Base-by-base conservation (phyloP, 1,140 invertebrate genomes). In the Homalodisca vitripennis region DNA sequence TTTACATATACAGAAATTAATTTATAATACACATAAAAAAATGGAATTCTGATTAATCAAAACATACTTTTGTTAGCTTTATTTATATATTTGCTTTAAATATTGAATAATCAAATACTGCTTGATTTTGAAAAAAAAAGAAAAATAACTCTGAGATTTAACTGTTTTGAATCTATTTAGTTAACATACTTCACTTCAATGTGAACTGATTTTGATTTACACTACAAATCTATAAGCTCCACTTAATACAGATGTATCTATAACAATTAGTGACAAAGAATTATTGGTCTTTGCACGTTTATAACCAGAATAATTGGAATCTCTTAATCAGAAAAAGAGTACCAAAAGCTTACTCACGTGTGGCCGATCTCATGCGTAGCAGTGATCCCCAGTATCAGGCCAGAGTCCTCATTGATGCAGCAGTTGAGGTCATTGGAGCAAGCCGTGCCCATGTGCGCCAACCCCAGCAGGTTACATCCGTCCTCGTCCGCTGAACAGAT, bases 281-380 rank as follows among this genome's bases (percentile, higher is more conserved):
- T 12, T n/a, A 46, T 12, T 12, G n/a, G n/a, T n/a, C 10, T 12
- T 12, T 12, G 10, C n/a, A 46, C 41, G n/a, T n/a, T 46, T 12
- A 10, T 46, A n/a, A 46, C n/a, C 10, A 60, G 13, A 27, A n/a
- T n/a, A n/a, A n/a, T n/a, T n/a, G n/a, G n/a, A n/a, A n/a, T n/a
- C n/a, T n/a, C n/a, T n/a, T 24, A 70, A 26, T 31, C n/a, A 41
- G 24, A 30, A 0, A 55, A 47, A 51, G 24, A 46, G 29, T 32
- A 46, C 62, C 55, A 24, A n/a, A n/a, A 69, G 34, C 48, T 31
- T 26, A 75, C 83, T 78, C 82, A 90, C 88, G 88, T 85, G 78
- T 91, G 89, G 66, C 89, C 89, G 41, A 91, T 78, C 80, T 91
- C 89, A 74, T 91, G 89, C 24, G 89, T 84, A 10, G 89, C 80